Evolutionary conservation across 1,140 invertebrate species (phyloP), one percentile per base, ranked within the genome.

Genomic region (Heliconius eleuchia): DNA sequence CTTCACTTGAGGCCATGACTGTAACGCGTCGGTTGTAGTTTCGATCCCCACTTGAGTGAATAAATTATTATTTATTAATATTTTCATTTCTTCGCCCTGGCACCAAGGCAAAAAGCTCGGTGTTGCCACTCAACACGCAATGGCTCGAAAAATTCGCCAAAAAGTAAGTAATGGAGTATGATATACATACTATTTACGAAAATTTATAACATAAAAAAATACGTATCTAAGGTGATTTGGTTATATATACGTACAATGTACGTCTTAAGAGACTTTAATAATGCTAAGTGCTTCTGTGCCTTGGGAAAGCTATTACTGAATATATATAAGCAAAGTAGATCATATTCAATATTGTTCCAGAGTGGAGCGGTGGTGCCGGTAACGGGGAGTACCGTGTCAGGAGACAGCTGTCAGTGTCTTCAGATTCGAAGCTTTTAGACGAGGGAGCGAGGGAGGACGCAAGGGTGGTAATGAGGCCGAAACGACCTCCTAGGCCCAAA

Each of bases 401-500:
- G 87, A 95, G 98, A 85, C 98, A 98, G 93, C 95, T 98, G 84
- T 98, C 97, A 30, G 98, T 98, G 82, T 98, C 97, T 74, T 98
- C 97, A 84, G 98, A 98, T 95, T 98, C 97, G 77, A 98, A 98
- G 91, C 95, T 98, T 73, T 94, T 98, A 82, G 98, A 98, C 91
- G 98, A 98, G 94, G 97, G 98, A 87, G 97, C 97, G 78, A 95
- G 97, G 91, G 97, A 94, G 84, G 98, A 98, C 91, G 97, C 97
- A 66, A 95, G 97, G 91, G 97, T 98, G 81, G 97, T 98, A 84
- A 96, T 98, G 91, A 96, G 98, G 95, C 97, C 97, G 80, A 97
- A 97, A 89, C 97, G 98, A 95, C 98, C 98, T 78, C 97, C 97
- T 76, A 95, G 98, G 95, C 98, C 98, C 83, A 98, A 98, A 92